Evolutionary conservation across 2,888 invertebrate species (phyloP).

Genomic region (Eristalis tenax): DNA sequence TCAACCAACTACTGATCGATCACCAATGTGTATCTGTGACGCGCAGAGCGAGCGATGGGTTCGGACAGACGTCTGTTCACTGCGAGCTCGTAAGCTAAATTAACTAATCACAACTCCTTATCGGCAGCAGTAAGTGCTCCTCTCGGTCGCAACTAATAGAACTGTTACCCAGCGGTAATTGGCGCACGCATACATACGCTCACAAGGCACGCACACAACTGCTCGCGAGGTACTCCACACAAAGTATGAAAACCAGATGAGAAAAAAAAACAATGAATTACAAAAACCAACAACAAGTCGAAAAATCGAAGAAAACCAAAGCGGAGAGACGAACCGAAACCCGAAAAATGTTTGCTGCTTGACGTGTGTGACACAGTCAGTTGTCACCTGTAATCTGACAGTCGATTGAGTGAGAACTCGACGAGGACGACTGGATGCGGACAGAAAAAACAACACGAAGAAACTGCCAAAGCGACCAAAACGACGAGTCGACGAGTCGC

Average conservation of each 20-base stretch:
- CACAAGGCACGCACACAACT: not conserved
- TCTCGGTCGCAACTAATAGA: slow-evolving; percentile 74
- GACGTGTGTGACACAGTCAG: slow-evolving; percentile 79
- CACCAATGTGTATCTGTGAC: slow-evolving; percentile 31
- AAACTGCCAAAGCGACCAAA: not conserved
- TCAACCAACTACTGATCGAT: not conserved
- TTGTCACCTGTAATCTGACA: slow-evolving; percentile 82
- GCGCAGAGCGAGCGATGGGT: slow-evolving; percentile 46
- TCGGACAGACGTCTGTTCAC: slow-evolving; percentile 78
- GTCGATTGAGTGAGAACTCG: slow-evolving; percentile 76
- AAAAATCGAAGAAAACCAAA: slow-evolving; percentile 48
- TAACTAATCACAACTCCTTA: slow-evolving; percentile 81
- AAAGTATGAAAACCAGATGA: not conserved
- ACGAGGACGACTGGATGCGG: slow-evolving; percentile 73
- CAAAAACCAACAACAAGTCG: slow-evolving; percentile 40
- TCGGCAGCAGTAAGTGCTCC: slow-evolving; percentile 78
- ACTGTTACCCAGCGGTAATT: slow-evolving; percentile 76
- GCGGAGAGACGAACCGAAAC: slow-evolving; percentile 59
- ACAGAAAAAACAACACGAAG: slow-evolving; percentile 12
- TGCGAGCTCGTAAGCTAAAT: slow-evolving; percentile 80
- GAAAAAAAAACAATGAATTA: not conserved
- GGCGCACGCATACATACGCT: slow-evolving; percentile 47
- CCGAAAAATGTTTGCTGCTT: slow-evolving; percentile 62
- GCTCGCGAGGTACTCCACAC: not conserved
- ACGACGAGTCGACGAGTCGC: not conserved